These are phyloP conservation scores for Dendrolimus punctatus DNA, from an alignment of 1,140 invertebrate species.

Conservation along the genomic window DNA sequence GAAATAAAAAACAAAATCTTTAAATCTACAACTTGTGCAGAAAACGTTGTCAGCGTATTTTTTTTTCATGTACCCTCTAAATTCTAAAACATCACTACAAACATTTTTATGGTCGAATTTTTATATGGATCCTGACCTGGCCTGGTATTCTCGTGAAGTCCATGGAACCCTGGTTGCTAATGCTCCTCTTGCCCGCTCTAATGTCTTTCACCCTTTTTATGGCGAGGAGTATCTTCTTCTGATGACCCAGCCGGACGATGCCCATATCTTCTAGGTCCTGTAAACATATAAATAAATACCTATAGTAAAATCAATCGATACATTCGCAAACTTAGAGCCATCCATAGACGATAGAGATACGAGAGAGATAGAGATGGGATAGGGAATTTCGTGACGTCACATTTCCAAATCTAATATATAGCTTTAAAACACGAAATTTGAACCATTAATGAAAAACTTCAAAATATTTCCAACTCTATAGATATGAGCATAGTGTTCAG, in stretches of 20 bases:
- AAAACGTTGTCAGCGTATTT: not conserved
- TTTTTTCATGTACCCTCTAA: slow-evolving; percentile 14
- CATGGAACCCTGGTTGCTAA: slow-evolving; percentile 73
- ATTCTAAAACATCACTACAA: slow-evolving; percentile 64
- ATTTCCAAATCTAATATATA: too few relatives aligned
- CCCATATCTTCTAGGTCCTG: slow-evolving; percentile 98
- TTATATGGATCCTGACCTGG: slow-evolving; percentile 43
- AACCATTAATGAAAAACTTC: too few relatives aligned
- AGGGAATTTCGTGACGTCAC: too few relatives aligned
- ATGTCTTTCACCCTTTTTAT: slow-evolving; percentile 98
- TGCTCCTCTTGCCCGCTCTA: slow-evolving; percentile 85
- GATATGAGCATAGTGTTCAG: too few relatives aligned
- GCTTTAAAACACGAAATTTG: too few relatives aligned
- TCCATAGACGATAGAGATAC: too few relatives aligned
- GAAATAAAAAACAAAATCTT: too few relatives aligned
- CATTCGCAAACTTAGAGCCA: too few relatives aligned
- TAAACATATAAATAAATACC: slow-evolving; percentile 12
- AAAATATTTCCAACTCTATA: too few relatives aligned
- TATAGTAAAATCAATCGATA: not conserved
- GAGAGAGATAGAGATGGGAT: too few relatives aligned
- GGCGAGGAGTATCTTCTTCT: slow-evolving; percentile 97
- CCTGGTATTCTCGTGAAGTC: slow-evolving; percentile 74
- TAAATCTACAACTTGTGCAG: too few relatives aligned
- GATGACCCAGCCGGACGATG: slow-evolving; percentile 94
- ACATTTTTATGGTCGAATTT: slow-evolving; percentile 19